phyloP scores from a whole-genome alignment of 2,888 invertebrate genomes.

The Meliscaeva auricollis region DNA sequence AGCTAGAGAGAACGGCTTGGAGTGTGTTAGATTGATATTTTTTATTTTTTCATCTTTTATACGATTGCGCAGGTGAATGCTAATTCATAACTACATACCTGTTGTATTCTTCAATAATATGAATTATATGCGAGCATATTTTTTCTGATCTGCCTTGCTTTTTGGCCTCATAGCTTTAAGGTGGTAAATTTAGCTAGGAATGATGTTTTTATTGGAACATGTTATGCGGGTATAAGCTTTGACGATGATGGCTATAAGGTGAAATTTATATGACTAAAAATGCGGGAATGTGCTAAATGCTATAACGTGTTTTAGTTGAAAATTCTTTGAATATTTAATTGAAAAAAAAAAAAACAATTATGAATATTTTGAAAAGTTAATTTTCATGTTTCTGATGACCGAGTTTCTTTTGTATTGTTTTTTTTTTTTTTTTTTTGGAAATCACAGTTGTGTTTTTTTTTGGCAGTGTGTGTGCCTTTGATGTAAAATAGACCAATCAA shows the following conservation, averaged over 20 bases:
- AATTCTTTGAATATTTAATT: conserved; percentile 25
- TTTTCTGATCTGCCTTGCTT: conserved; percentile 10
- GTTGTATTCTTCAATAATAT: conserved; percentile 32
- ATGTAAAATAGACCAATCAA: too few species aligned
- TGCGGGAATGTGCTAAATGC: conserved; percentile 15
- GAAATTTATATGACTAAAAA: conserved; percentile 32
- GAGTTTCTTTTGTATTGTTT: not conserved
- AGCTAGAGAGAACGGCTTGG: conserved; percentile 16
- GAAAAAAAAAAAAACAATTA: not conserved
- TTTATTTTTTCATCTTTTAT: not conserved
- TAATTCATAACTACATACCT: conserved; percentile 58
- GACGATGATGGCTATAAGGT: conserved; percentile 13
- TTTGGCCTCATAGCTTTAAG: conserved; percentile 13
- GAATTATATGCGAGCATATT: conserved; percentile 22
- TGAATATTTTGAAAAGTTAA: not conserved
- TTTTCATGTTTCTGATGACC: conserved; percentile 7
- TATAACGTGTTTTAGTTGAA: not conserved
- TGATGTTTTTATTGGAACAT: conserved; percentile 4
- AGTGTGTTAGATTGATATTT: conserved; percentile 28
- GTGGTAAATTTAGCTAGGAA: not conserved
- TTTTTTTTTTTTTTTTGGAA: not conserved
- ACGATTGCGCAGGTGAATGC: conserved; percentile 62
- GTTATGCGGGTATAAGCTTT: conserved; percentile 32
- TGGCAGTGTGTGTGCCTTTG: too few species aligned
- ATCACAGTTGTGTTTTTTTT: too few species aligned